Base-by-base conservation (phyloP, 2,888 invertebrate genomes). In the Pyrrhosoma nymphula region DNA sequence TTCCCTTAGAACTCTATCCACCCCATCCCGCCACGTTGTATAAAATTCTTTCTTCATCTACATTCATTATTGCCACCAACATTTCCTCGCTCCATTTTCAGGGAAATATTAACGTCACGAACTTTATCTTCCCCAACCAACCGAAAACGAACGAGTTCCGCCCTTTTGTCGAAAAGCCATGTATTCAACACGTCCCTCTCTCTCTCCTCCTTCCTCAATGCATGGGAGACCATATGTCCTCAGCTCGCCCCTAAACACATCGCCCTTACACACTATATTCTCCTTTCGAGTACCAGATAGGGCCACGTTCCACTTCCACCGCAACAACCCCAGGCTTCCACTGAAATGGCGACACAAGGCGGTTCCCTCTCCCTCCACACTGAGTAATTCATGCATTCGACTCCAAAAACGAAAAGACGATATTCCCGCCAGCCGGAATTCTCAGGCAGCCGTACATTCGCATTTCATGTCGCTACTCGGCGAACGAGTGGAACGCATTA, bases 81-180 rank as follows among this genome's bases (percentile, higher is more conserved):
- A 69, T 69, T 69, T 69, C 91, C 23, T 63, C 91, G 39, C 63
- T 55, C 91, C 91, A 91, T 69, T 47, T 60, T 35, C 60, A 26
- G 16, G 30, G 60, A 1, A 35, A 91, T 69, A 91, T 91, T 91
- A 91, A 63, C 91, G 60, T 63, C 63, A 18, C 90, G 39, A 39
- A 55, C 47, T 23, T 60, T 20, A 60, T 60, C 60, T 20, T 12
- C 20, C 1, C 20, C 60, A 12, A 60, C 6, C 18, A 3, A 20
- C 6, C 60, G 6, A 12, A 60, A 60, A 60, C 60, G 60, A 60
- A 60, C 20, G 60, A 20, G 20, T 60, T 20, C 60, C 60, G 20
- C 60, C 60, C 60, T 20, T 69, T 91, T 91, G 63, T 91, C 91
- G 60, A 63, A 63, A 91, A 91, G 60, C 56, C 90, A n/a, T 91